A percentile compares a stretch with the other conserved stretches of the same genome.
phyloP scores from a whole-genome alignment of 2,797 vertebrate species.

The Peromyscus eremicus region DNA sequence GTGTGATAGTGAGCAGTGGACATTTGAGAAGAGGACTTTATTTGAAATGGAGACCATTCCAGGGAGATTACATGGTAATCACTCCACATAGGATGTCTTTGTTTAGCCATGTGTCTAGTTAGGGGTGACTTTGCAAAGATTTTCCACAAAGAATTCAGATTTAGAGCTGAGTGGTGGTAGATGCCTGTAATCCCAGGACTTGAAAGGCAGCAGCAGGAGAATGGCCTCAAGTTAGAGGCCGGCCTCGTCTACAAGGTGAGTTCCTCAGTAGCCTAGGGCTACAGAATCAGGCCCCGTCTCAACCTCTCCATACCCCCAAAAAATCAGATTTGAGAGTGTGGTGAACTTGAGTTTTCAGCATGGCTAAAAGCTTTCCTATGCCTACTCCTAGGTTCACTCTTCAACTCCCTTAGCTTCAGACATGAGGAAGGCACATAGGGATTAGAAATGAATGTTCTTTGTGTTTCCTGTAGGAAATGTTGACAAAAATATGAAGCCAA shows the following conservation, averaged over 20 bases:
- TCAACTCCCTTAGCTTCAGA: background rate
- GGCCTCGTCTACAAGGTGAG: background rate
- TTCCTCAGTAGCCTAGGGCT: background rate
- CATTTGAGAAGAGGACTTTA: background rate
- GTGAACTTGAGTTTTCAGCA: background rate
- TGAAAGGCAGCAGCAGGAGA: background rate
- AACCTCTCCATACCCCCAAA: background rate
- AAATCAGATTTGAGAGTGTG: background rate
- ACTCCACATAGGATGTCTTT: background rate
- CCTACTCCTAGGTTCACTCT: background rate
- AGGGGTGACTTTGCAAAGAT: background rate
- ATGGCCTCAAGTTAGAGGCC: background rate
- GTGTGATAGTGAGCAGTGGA: background rate
- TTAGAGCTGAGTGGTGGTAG: background rate
- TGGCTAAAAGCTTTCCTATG: background rate
- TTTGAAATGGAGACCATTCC: background rate
- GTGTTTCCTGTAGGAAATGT: background rate
- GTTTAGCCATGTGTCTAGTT: background rate
- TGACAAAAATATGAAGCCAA: background rate
- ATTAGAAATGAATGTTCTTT: background rate
- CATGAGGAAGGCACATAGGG: background rate
- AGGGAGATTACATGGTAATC: background rate
- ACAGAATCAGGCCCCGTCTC: background rate
- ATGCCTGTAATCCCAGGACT: background rate
- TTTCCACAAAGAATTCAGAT: conserved; percentile 34